These are phyloP conservation scores for Streblospio benedicti DNA, from an alignment of 1,140 invertebrate genomes.

Conservation along the genomic window DNA sequence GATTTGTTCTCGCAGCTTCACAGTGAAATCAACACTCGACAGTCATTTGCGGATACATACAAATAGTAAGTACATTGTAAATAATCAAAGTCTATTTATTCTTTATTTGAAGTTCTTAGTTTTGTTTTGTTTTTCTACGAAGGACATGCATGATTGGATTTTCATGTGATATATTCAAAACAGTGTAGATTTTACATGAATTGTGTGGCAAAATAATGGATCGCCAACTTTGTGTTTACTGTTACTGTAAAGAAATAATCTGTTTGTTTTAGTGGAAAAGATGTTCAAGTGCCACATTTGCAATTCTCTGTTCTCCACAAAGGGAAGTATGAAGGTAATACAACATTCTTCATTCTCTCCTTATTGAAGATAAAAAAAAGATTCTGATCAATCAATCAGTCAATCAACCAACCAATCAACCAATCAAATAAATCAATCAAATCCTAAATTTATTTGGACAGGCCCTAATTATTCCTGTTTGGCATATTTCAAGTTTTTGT, in stretches of 20 bases:
- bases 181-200: neutral
- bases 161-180: neutral
- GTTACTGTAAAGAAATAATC: neutral
- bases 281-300: slow-evolving; percentile 45
- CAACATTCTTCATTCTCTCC: too few species aligned
- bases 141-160: neutral
- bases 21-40: slow-evolving; percentile 48
- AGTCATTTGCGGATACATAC: slow-evolving; percentile 47
- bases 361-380: too few species aligned
- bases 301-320: slow-evolving; percentile 42
- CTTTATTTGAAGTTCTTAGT: neutral
- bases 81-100: too few species aligned
- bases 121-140: slow-evolving; percentile 1
- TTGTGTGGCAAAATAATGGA: neutral
- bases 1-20: slow-evolving; percentile 38
- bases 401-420: too few species aligned
- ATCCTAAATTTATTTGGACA: too few species aligned
- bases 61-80: slow-evolving; percentile 22
- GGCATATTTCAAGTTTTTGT: too few species aligned
- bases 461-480: too few species aligned
- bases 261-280: slow-evolving; percentile 35
- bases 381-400: too few species aligned
- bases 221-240: neutral
- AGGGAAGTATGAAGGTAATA: slow-evolving; percentile 54
- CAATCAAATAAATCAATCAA: too few species aligned